Evolutionary conservation across 1,140 invertebrate genomes (phyloP).

Genomic region (Drosophila leontia): DNA sequence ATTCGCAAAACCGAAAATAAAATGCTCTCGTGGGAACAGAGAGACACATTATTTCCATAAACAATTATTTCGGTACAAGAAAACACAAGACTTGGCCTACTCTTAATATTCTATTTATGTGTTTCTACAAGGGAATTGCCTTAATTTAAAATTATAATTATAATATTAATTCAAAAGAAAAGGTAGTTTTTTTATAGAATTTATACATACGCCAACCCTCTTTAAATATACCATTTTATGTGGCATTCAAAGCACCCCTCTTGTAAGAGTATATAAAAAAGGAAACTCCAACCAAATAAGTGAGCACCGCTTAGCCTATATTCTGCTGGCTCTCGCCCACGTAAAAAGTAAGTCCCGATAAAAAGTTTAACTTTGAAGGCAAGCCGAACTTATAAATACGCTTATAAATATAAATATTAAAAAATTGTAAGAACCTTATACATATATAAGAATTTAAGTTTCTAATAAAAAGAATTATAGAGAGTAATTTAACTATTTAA

Average conservation of each 20-base stretch:
- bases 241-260: neutral
- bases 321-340: conserved; percentile 21
- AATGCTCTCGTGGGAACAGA: neutral
- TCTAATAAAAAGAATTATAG: no score
- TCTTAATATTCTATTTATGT: no score
- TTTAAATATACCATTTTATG: neutral
- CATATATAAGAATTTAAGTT: no score
- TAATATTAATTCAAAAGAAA: no score
- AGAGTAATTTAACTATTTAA: no score
- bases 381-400: neutral
- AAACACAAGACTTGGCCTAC: no score
- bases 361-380: neutral
- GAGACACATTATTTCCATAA: neutral
- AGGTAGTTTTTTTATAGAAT: no score
- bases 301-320: conserved; percentile 50
- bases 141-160: neutral
- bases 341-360: conserved; percentile 15
- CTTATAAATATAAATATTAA: neutral
- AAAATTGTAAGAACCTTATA: no score
- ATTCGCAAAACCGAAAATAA: neutral
- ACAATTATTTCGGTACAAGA: neutral
- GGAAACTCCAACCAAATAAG: conserved; percentile 35
- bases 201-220: no score
- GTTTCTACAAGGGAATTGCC: rapidly evolving
- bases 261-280: conserved; percentile 4